A percentile compares a stretch with the other conserved stretches of the same genome.
These are phyloP conservation scores for Drosophila santomea DNA, from an alignment of 1,140 invertebrate species.

Conservation along the genomic window DNA sequence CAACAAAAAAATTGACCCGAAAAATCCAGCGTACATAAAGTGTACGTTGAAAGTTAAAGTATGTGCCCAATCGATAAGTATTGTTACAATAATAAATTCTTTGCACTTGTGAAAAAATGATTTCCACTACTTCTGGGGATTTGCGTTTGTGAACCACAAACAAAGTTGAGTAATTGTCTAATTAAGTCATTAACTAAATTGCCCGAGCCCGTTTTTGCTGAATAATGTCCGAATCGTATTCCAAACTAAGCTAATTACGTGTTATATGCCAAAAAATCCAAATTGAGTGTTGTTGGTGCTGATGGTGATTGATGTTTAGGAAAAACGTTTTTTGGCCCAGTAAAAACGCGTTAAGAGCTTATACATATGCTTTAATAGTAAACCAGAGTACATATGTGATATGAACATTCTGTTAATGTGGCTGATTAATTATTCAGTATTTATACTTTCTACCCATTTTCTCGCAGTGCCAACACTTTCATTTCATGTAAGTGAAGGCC, in stretches of 20 bases:
- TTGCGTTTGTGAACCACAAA: neutral
- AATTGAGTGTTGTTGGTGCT: constrained; percentile 11
- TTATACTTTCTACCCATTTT: constrained; percentile 5
- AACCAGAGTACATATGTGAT: neutral
- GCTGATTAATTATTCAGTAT: neutral
- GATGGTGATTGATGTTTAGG: constrained; percentile 55
- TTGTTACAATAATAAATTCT: constrained; percentile 18
- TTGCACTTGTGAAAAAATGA: constrained; percentile 12
- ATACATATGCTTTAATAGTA: too few relatives aligned
- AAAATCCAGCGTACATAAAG: constrained; percentile 30
- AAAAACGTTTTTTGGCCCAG: neutral
- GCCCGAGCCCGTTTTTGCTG: constrained; percentile 43
- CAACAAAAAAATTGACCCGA: constrained; percentile 25
- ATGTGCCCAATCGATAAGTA: constrained; percentile 32
- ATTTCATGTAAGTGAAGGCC: constrained; percentile 40
- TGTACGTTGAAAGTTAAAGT: constrained; percentile 3
- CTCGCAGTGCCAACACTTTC: constrained; percentile 60
- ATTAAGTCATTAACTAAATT: constrained; percentile 72
- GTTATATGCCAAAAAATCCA: constrained; percentile 36
- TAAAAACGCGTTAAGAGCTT: neutral
- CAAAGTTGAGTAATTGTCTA: constrained; percentile 45
- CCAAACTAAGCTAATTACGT: constrained; percentile 34
- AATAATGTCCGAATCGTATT: constrained; percentile 53
- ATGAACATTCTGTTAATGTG: neutral
- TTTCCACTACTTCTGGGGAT: neutral